Conservation (phyloP, 2,888 invertebrate genomes). For the Lepidochrysops patricia region DNA sequence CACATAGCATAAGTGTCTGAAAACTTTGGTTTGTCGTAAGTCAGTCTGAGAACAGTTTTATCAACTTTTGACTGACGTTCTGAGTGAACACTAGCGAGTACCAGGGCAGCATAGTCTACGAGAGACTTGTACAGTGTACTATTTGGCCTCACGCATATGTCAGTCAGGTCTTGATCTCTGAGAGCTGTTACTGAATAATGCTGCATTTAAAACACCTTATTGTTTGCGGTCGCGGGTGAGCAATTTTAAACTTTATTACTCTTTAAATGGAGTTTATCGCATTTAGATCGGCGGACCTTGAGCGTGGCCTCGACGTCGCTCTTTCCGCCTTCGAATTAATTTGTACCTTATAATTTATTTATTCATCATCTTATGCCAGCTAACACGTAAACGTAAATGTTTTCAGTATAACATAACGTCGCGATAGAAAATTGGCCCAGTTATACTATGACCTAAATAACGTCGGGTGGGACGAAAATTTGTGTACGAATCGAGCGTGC, state of each 20-base stretch:
- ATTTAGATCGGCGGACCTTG: conserved; percentile 51
- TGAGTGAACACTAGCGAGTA: no score
- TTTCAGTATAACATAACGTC: not conserved
- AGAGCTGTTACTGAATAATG: conserved; percentile 66
- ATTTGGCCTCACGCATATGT: conserved; percentile 18
- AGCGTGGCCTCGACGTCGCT: conserved; percentile 63
- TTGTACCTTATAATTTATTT: conserved; percentile 52
- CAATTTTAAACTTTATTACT: conserved; percentile 37
- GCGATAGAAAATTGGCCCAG: not conserved
- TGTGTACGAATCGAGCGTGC: conserved; percentile 41
- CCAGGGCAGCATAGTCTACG: not conserved
- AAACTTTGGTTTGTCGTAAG: no score
- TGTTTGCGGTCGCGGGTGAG: conserved; percentile 41
- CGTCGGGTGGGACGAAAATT: conserved; percentile 31
- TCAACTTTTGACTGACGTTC: no score
- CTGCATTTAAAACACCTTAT: conserved; percentile 65
- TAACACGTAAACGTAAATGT: no score
- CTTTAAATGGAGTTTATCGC: conserved; percentile 29
- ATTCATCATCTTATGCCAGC: no score
- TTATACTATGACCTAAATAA: conserved; percentile 1
- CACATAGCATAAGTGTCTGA: no score
- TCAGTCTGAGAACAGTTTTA: no score
- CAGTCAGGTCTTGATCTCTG: conserved; percentile 59
- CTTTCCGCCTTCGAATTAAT: conserved; percentile 73
- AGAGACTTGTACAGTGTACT: conserved; percentile 17